Base-by-base conservation (phyloP, 2,797 vertebrate genomes). In the Ctenochaetus hawaiiensis region DNA sequence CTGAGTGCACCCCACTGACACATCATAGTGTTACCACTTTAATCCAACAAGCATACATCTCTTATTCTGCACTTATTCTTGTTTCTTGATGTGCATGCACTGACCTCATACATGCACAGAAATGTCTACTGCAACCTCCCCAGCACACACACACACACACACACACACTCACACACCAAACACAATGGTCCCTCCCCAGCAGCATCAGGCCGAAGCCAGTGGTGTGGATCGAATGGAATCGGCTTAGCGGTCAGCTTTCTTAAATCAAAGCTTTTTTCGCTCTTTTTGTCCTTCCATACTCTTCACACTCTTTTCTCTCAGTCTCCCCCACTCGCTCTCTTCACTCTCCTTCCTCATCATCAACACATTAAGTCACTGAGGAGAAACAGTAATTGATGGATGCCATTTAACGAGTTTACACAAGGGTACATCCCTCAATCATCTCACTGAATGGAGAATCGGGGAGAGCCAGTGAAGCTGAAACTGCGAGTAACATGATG, bases 331-430 rank as follows among this genome's bases (percentile, higher is more conserved):
- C n/a, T 39, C 43, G 12, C 20, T 48, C 70, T 59, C 47, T 62
- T 6, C 39, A 54, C 39, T 41, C 39, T 54, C 60, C 70, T 76
- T 91, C 89, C 76, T 91, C 89, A 91, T 94, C 91, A 94, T 90
- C 68, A 88, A 83, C 88, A 79, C 88, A 95, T 94, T 93, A 93
- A 88, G 81, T 77, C 85, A 78, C 76, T 71, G 90, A 89, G 78
- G 86, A 85, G 91, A 86, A 91, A 83, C 78, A 80, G 90, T 91
- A 94, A 95, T 91, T 90, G 91, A 94, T 94, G 93, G 79, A 66
- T 84, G 78, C 83, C 77, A 64, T 93, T 91, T 93, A 93, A 91
- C 73, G 76, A 92, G 89, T 93, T 92, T 93, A 87, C 87, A 90
- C 87, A 89, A 58, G 61, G 61, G 75, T 77, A 89, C 87, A 26